These are phyloP conservation scores for Callaeas wilsoni DNA, from an alignment of 2,113 vertebrate genomes.

Conservation along the genomic window DNA sequence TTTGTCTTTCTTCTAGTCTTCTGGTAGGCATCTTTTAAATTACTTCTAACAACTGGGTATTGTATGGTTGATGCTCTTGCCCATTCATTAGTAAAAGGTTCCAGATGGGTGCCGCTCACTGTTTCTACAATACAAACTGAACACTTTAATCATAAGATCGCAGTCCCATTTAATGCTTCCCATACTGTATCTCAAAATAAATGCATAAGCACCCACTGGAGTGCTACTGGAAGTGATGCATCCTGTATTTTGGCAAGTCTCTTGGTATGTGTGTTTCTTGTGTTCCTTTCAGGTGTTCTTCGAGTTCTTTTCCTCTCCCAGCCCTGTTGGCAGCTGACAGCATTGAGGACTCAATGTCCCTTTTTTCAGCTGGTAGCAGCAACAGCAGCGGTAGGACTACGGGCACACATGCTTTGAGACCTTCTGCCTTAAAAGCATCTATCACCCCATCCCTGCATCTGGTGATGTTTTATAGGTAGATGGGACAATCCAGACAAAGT, in stretches of 20 bases:
- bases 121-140: not conserved
- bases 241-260: not conserved
- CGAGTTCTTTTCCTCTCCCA: not conserved
- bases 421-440: not conserved
- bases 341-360: rapidly evolving
- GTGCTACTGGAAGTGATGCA: not conserved
- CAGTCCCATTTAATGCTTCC: not conserved
- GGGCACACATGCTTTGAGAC: not conserved
- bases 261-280: not conserved
- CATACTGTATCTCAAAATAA: not conserved
- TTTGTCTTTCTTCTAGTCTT: not conserved
- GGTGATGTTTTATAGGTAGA: not conserved
- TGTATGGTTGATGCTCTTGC: not conserved
- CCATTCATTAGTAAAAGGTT: not conserved
- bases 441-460: not conserved
- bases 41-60: not conserved
- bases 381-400: rapidly evolving
- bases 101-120: not conserved
- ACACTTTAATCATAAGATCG: not conserved
- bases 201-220: not conserved
- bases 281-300: not conserved
- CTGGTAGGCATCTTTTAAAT: not conserved
- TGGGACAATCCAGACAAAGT: not conserved
- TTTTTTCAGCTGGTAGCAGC: not conserved
- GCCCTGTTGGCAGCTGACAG: not conserved